A percentile compares a stretch with the other conserved stretches of the same genome.
Evolutionary conservation across 2,797 vertebrate species (phyloP).

Genomic region (Rhinella marina): DNA sequence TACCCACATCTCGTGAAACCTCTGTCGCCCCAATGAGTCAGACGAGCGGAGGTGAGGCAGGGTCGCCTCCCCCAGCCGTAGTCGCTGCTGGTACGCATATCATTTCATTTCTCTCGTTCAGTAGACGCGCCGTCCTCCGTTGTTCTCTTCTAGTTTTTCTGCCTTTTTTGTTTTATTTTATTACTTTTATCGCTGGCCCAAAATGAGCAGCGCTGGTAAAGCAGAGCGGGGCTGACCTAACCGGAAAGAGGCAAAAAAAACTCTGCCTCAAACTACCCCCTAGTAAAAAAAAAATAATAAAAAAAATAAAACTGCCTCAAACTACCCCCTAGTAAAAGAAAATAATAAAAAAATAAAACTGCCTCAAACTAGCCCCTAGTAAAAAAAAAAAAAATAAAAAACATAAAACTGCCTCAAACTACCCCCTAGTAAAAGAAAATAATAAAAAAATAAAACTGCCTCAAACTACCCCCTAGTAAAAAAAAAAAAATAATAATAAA

Average conservation of each 20-base stretch:
- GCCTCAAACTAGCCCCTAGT: too few species aligned
- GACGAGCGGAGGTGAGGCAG: slow-evolving; percentile 94
- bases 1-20: slow-evolving; percentile 85
- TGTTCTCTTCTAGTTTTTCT: background rate
- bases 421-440: too few species aligned
- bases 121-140: slow-evolving; percentile 57
- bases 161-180: background rate
- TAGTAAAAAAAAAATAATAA: background rate
- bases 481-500: too few species aligned
- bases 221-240: slow-evolving; percentile 58
- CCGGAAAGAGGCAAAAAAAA: background rate
- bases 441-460: too few species aligned
- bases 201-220: slow-evolving; percentile 83
- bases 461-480: too few species aligned
- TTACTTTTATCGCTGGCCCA: slow-evolving; percentile 65
- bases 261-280: background rate
- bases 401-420: too few species aligned
- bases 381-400: too few species aligned
- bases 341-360: too few species aligned
- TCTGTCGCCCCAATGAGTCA: slow-evolving; percentile 93
- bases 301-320: too few species aligned
- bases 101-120: slow-evolving; percentile 65
- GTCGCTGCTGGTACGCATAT: slow-evolving; percentile 91
- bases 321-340: too few species aligned
- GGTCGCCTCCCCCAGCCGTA: slow-evolving; percentile 87